Conservation (phyloP, 1,140 invertebrate species). For the Leptinotarsa lineolata region DNA sequence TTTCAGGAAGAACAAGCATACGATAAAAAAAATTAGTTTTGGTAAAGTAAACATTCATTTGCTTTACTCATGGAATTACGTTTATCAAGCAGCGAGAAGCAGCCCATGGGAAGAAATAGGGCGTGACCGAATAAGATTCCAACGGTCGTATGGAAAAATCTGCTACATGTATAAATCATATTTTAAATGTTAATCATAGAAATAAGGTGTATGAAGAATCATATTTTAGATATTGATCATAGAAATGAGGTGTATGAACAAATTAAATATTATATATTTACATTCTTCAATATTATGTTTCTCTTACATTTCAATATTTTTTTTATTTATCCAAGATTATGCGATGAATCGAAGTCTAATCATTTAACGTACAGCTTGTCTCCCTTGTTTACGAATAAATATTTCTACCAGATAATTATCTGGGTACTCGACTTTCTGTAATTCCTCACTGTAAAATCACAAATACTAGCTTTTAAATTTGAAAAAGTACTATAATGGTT, state of each 20-base stretch:
- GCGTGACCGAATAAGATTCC: no score
- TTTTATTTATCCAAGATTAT: constrained; percentile 28
- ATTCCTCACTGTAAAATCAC: constrained; percentile 45
- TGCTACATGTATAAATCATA: neutral
- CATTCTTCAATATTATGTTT: neutral
- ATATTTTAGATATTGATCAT: constrained; percentile 8
- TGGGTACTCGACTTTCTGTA: constrained; percentile 43
- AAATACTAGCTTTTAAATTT: no score
- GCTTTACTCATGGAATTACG: no score
- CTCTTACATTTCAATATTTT: no score
- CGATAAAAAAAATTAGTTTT: no score
- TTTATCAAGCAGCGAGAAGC: no score
- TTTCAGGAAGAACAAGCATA: no score
- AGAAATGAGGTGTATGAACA: constrained; percentile 3
- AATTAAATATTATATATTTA: constrained; percentile 4
- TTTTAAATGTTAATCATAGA: no score
- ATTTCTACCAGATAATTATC: constrained; percentile 51
- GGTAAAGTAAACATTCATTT: no score
- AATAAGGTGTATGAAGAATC: no score
- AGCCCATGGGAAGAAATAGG: no score
- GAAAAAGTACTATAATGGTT: neutral
- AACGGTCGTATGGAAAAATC: neutral
- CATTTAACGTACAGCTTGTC: constrained; percentile 49
- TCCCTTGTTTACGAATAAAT: constrained; percentile 43
- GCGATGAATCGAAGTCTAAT: constrained; percentile 41